Percentiles rank a stretch among this genome's conserved stretches.
Evolutionary conservation across 2,797 vertebrate species (phyloP).

Genomic region (Pelobates cultripes): DNA sequence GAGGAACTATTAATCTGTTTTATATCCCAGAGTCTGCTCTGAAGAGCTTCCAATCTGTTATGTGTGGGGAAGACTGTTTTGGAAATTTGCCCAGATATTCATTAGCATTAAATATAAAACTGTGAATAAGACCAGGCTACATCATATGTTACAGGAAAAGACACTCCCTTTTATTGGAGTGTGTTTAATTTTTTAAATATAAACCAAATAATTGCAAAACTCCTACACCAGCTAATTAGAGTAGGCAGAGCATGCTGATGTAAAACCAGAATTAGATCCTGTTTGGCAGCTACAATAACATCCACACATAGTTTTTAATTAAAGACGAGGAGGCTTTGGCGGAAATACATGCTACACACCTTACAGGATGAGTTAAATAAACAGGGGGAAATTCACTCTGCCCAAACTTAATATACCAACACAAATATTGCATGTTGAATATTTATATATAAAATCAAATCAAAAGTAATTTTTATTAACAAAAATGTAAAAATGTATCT

Average conservation of each 20-base stretch:
- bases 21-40: too few species aligned
- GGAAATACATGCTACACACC: background rate
- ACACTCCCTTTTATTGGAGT: constrained; percentile 50
- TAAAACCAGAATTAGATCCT: constrained; percentile 37
- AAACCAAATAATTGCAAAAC: constrained; percentile 36
- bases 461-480: too few species aligned
- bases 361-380: background rate
- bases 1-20: too few species aligned
- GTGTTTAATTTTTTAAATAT: constrained; percentile 20
- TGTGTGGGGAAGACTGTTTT: too few species aligned
- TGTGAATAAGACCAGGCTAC: background rate
- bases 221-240: constrained; percentile 43
- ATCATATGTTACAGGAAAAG: constrained; percentile 3
- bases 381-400: too few species aligned
- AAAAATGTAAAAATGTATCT: too few species aligned
- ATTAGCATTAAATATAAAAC: too few species aligned
- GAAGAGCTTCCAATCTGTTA: too few species aligned
- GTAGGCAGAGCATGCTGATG: constrained; percentile 22
- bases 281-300: constrained; percentile 37
- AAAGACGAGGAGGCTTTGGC: constrained; percentile 3
- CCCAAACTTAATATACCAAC: too few species aligned
- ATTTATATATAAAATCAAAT: too few species aligned
- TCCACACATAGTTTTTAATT: constrained; percentile 36
- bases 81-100: too few species aligned
- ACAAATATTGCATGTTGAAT: too few species aligned